A percentile compares a stretch with the other conserved stretches of the same genome.
phyloP scores from a whole-genome alignment of 2,797 vertebrate species.

The Florisuga fusca region DNA sequence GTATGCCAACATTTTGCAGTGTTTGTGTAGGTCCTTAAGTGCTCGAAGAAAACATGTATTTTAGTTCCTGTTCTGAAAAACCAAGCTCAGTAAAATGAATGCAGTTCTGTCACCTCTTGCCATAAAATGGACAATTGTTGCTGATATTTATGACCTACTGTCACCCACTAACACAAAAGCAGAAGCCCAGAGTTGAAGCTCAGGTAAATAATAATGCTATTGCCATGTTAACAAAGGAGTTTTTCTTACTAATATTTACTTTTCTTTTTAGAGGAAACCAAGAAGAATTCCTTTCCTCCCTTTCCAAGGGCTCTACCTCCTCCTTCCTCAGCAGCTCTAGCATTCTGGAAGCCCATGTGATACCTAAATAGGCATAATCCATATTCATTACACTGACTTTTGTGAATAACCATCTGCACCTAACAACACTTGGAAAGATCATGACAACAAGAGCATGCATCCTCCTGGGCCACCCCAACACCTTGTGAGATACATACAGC shows the following conservation, averaged over 20 bases:
- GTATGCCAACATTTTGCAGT: constrained; percentile 6
- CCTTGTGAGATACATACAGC: not conserved
- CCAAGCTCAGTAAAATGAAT: not conserved
- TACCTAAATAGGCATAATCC: not conserved
- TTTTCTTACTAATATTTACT: not conserved
- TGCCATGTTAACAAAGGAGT: not conserved
- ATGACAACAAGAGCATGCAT: not conserved
- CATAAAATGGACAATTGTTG: not conserved
- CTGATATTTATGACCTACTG: not conserved
- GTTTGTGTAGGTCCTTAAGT: constrained; percentile 10
- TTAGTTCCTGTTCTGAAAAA: not conserved
- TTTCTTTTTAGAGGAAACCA: not conserved
- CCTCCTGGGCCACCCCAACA: not conserved
- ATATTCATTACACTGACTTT: not conserved
- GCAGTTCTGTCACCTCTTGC: not conserved
- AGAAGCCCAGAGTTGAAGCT: not conserved
- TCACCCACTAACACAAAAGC: not conserved
- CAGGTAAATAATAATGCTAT: not conserved
- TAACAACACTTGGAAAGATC: not conserved
- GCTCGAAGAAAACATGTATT: not conserved
- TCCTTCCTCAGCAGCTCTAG: not conserved
- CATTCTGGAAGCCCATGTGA: not conserved
- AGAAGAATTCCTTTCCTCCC: not conserved
- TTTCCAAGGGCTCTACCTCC: not conserved
- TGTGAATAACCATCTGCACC: not conserved